Base-by-base conservation (phyloP, 2,888 invertebrate genomes). In the Drosophila mercatorum region DNA sequence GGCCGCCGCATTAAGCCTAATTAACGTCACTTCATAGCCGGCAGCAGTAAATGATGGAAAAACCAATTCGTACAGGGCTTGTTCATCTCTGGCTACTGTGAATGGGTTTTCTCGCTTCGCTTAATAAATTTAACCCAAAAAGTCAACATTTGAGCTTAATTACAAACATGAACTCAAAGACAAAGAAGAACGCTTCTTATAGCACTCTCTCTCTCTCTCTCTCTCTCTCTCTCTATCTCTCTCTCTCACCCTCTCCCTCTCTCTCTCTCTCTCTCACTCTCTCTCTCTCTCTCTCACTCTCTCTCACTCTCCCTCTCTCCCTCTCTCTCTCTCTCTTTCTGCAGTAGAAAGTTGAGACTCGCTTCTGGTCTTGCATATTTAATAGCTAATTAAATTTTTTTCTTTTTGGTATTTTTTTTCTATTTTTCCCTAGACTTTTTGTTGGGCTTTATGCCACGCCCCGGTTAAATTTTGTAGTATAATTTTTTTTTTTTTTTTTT, bases 101-200 rank as follows among this genome's bases (percentile, higher is more conserved):
- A 41, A n/a, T 44, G 36, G 49, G 17, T 34, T 34, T 51, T 62
- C 34, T 43, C 26, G 52, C 53, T 43, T 26, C 47, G 47, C 49
- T 57, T 78, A 75, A 82, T 84, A 74, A 79, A 84, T 84, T 79
- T 81, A 68, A 83, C 82, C 82, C 72, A 78, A 74, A 68, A 76
- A 75, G 81, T 78, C 81, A 78, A 56, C 49, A 66, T 52, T 58
- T 51, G 67, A 61, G 66, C 44, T 64, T 75, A 77, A 77, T 79
- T 79, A 75, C 43, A 70, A 75, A 56, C 75, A 78, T 75, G 69
- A 57, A 57, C 28, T 31, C 34, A 63, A 59, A 72, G 11, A 31
- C 55, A 41, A 31, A 59, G 49, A 40, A 28, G 55, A 55, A 44
- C 5, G 31, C 22, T 44, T 43, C 22, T 26, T 4, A 4, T 6